Base-by-base conservation (phyloP, 2,797 vertebrate genomes). In the Phataginus tetradactyla region DNA sequence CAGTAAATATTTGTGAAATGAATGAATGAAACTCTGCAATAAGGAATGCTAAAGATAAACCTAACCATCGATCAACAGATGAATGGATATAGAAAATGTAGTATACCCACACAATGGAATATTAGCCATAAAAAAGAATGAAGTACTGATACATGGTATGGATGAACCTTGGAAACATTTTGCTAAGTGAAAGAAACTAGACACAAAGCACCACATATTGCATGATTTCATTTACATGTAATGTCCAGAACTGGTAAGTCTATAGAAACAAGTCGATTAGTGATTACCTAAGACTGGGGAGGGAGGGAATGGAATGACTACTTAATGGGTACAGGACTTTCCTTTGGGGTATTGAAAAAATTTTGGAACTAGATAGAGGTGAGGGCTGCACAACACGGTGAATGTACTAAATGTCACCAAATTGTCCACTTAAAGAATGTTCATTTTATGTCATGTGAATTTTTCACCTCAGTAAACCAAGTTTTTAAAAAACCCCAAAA, bases 1-100 rank as follows among this genome's bases (percentile, higher is more conserved):
- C 37, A 75, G 80, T 51, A 93, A 86, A 45, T 91, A 86, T 77
- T 80, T 83, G 20, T 71, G 61, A 91, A 95, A 96, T 23, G 20
- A 91, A 93, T 83, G 42, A 42, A 55, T 53, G 7, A 89, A 94
- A 63, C 11, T 25, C n/a, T 86, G n/a, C 39, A 42, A 79, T 86
- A 83, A 84, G 49, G 37, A 93, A 71, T 85, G 55, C 53, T 93
- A 69, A 88, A 88, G 53, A 89, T 23, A 83, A 91, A 34, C 25
- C 27, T 42, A 80, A n/a, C 18, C 42, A 80, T 39, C 49, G 37
- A 37, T 37, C 37, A 68, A 66, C n/a, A 49, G 53, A 84, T 53
- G 53, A 93, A 83, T 72, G 42, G 32, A 34, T 91, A 63, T 49
- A 71, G 53, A 66, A 89, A 90, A 55, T 55, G 51, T 64, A 1